A percentile compares a stretch with the other conserved stretches of the same genome.
Evolutionary conservation across 2,113 vertebrate species (phyloP).

Genomic region (Poeciliopsis occidentalis): DNA sequence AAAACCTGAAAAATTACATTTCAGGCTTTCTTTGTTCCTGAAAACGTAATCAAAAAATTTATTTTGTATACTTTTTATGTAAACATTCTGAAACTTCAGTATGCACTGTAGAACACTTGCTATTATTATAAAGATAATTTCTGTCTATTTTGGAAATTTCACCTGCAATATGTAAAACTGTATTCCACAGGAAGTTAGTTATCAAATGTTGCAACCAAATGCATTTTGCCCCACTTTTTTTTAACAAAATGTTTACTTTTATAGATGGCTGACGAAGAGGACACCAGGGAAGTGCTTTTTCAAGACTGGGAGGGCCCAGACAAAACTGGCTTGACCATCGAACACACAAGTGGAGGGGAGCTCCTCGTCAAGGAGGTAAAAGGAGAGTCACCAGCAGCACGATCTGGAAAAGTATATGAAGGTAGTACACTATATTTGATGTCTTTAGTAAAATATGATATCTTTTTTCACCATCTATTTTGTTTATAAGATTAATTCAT

Average conservation of each 20-base stretch:
- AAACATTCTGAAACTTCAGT: no score
- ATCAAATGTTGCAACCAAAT: no score
- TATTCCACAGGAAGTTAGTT: no score
- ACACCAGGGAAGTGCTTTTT: constrained; percentile 89
- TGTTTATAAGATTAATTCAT: background rate
- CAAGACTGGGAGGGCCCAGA: constrained; percentile 90
- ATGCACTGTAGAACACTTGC: no score
- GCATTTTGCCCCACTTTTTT: background rate
- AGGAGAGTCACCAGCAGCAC: constrained; percentile 88
- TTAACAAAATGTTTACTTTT: constrained; percentile 11
- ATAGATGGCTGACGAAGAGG: constrained; percentile 89
- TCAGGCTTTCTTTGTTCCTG: no score
- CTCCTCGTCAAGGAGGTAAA: constrained; percentile 89
- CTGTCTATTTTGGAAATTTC: no score
- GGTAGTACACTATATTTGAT: constrained; percentile 71
- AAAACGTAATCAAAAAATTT: no score
- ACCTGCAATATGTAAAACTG: no score
- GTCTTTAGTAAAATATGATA: background rate
- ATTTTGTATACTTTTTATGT: no score
- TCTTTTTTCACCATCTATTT: background rate
- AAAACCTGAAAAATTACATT: no score
- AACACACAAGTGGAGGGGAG: constrained; percentile 84
- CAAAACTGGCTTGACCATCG: constrained; percentile 90
- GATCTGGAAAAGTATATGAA: constrained; percentile 89
- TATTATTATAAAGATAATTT: no score